Conservation (phyloP, 53 echinoderm and acorn worm species). For the Holothuria leucospilota region DNA sequence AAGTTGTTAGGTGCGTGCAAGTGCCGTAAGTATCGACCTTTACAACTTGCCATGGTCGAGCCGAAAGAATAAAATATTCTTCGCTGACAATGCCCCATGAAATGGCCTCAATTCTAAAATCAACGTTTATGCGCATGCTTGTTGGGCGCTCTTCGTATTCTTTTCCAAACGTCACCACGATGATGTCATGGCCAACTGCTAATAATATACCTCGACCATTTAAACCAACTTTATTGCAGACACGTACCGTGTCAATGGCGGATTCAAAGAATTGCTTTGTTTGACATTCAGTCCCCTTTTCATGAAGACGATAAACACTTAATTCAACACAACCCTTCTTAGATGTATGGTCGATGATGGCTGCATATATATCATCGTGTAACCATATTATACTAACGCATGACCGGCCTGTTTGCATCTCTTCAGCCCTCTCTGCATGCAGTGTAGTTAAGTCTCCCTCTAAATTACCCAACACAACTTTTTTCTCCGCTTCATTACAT, state of each 20-base stretch:
- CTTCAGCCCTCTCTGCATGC: neutral
- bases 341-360: neutral
- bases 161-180: neutral
- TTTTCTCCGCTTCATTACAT: neutral
- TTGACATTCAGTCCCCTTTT: neutral
- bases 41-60: constrained; percentile 16
- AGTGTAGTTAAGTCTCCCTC: neutral
- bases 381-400: constrained; percentile 24
- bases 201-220: constrained; percentile 13
- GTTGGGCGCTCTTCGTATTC: neutral
- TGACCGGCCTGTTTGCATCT: neutral
- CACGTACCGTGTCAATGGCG: neutral
- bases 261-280: neutral
- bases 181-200: neutral
- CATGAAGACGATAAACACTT: neutral
- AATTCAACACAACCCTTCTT: neutral
- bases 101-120: constrained; percentile 1
- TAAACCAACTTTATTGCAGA: constrained; percentile 17
- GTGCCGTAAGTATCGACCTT: neutral
- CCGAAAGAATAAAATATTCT: constrained; percentile 3
- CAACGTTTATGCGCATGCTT: neutral
- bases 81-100: neutral
- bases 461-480: neutral
- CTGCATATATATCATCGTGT: neutral
- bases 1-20: neutral